Percentiles rank a stretch among this genome's conserved stretches.
Evolutionary conservation across 2,797 vertebrate genomes (phyloP).

Genomic region (Gymnothorax reevesii): DNA sequence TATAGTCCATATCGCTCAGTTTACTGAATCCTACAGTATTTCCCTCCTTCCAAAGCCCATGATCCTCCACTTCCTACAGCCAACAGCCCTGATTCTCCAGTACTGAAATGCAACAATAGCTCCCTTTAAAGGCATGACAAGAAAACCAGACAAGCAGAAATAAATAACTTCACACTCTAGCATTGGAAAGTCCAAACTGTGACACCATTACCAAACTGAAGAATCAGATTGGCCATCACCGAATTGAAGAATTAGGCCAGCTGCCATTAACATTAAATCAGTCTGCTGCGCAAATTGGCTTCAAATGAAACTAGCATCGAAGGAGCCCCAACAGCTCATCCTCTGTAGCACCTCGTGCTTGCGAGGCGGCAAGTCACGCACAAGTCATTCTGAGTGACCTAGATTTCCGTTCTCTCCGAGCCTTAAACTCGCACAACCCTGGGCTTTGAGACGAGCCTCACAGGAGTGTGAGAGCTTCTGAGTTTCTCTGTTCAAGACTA

Average conservation of each 20-base stretch:
- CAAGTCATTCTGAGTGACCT: slow-evolving; percentile 49
- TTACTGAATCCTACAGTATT: no score
- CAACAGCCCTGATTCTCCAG: no score
- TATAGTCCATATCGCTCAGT: no score
- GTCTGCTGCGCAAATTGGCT: slow-evolving; percentile 24
- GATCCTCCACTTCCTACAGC: no score
- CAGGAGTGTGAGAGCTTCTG: no score
- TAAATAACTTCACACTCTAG: not conserved
- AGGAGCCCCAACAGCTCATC: slow-evolving; percentile 24
- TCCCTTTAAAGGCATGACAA: not conserved
- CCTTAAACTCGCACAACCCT: slow-evolving; percentile 23
- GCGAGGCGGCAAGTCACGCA: slow-evolving; percentile 51
- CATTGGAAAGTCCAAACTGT: not conserved
- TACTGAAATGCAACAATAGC: not conserved
- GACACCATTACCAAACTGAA: slow-evolving; percentile 41
- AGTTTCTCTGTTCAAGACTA: not conserved
- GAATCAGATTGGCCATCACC: slow-evolving; percentile 31
- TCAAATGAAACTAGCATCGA: slow-evolving; percentile 21
- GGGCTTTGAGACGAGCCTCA: not conserved
- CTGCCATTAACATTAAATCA: slow-evolving; percentile 51
- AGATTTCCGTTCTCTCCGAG: slow-evolving; percentile 40
- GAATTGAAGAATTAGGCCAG: slow-evolving; percentile 55
- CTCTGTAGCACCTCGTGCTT: slow-evolving; percentile 39
- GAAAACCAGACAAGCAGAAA: not conserved
- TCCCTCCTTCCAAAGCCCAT: not conserved